Conservation (phyloP, 2,888 invertebrate species). For the Rhagonycha lutea region DNA sequence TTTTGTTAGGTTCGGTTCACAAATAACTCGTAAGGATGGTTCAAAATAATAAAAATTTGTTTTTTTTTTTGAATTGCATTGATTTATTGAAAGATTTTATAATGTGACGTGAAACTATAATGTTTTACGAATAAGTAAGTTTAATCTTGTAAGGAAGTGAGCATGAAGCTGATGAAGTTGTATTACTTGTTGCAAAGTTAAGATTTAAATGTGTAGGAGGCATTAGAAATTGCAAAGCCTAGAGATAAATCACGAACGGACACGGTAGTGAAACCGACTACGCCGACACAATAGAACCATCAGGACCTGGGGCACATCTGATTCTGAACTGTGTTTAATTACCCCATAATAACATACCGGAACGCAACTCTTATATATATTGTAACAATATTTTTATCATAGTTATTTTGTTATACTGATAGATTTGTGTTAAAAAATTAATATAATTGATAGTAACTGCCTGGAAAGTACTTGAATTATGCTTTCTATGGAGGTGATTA, state of each 20-base stretch:
- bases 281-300: conserved; percentile 27
- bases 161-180: conserved; percentile 20
- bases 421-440: conserved; percentile 31
- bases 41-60: not conserved
- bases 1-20: not conserved
- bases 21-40: not conserved
- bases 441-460: conserved; percentile 30
- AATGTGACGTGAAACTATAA: not conserved
- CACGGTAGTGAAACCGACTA: conserved; percentile 31
- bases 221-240: conserved; percentile 32
- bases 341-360: conserved; percentile 31
- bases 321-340: conserved; percentile 31
- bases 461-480: conserved; percentile 30
- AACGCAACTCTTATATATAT: conserved; percentile 29
- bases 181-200: conserved; percentile 7
- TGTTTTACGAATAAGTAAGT: not conserved
- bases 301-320: conserved; percentile 31
- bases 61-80: not conserved
- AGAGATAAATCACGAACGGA: conserved; percentile 34
- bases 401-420: conserved; percentile 24
- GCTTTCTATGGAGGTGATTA: conserved; percentile 22
- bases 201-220: conserved; percentile 24
- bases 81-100: not conserved
- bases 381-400: conserved; percentile 20
- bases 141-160: conserved; percentile 23